Evolutionary conservation across 2,888 invertebrate species (phyloP), one percentile per base, ranked within the genome.

Genomic region (Liodrosophila aerea): DNA sequence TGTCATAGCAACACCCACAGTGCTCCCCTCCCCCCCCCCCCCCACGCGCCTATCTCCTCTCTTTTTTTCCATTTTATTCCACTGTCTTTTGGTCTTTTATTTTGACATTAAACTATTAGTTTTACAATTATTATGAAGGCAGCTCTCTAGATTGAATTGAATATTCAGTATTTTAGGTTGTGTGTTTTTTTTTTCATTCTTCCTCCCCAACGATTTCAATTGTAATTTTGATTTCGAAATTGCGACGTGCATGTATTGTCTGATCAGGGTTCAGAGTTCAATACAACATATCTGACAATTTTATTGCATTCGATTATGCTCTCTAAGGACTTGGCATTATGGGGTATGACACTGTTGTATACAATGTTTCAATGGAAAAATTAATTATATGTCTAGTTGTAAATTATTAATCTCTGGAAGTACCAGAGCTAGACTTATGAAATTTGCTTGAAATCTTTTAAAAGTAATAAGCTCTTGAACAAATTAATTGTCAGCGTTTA

Each of bases 231-330:
- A 56, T 45, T 56, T 45, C 22, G 43, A 39, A 62, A 69, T 53
- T 57, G 37, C 27, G 3, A 40, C 9, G 9, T 18, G 5, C 13
- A 31, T 46, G 11, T 47, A 7, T 31, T 11, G 31, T 8, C 18
- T 11, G 12, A 7, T 7, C 30, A n/a, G 44, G 9, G 27, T 18
- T 37, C 18, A 46, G 7, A 16, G 49, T 27, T 34, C 41, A 37
- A 50, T 16, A 30, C 36, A 34, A 18, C 18, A 46, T 49, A 36
- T 57, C 37, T 13, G 33, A 12, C 9, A 22, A 53, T 49, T 62
- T 70, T 54, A 58, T 65, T 54, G 52, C 58, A 54, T 59, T 66
- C 43, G 44, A 50, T 51, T 53, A 37, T 47, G 54, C 37, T 27
- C 46, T 53, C 13, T 43, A 43, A 16, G n/a, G 7, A 4, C 13